These are phyloP conservation scores for Thunnus thynnus DNA, from an alignment of 2,113 vertebrate genomes.

Conservation along the genomic window DNA sequence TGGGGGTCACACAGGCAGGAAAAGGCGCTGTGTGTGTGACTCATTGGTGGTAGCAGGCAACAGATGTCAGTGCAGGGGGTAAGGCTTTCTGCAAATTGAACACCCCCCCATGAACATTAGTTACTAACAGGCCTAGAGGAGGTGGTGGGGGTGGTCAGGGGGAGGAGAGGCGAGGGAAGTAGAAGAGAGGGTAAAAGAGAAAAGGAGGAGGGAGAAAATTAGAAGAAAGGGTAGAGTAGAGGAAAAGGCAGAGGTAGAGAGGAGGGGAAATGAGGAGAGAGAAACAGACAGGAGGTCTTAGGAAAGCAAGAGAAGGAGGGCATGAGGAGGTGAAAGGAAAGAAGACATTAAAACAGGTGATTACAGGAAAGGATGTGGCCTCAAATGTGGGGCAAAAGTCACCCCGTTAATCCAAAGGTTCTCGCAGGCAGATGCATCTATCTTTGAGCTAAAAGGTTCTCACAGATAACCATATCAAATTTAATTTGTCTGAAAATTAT, in stretches of 20 bases:
- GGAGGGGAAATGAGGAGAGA: not conserved
- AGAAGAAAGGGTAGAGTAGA: slow-evolving; percentile 18
- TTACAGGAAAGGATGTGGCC: slow-evolving; percentile 62
- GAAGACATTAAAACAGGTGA: slow-evolving; percentile 39
- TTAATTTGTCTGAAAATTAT: not conserved
- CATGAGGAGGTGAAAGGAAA: slow-evolving; percentile 16
- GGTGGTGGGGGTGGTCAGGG: slow-evolving; percentile 14
- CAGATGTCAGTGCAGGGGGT: slow-evolving; percentile 80
- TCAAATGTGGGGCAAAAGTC: slow-evolving; percentile 73
- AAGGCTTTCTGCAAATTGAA: slow-evolving; percentile 68
- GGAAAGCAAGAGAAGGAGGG: not conserved
- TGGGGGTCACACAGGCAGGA: slow-evolving; percentile 31
- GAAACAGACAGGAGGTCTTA: slow-evolving; percentile 9
- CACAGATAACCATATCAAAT: not conserved
- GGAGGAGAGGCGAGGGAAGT: not conserved
- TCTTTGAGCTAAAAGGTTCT: slow-evolving; percentile 9
- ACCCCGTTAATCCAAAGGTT: slow-evolving; percentile 50
- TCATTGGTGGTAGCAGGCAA: slow-evolving; percentile 70
- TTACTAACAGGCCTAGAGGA: slow-evolving; percentile 62
- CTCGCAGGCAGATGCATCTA: slow-evolving; percentile 26
- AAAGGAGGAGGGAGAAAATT: not conserved
- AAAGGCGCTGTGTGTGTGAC: slow-evolving; percentile 33
- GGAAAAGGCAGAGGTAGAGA: not conserved
- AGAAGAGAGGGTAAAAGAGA: not conserved
- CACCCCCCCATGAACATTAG: slow-evolving; percentile 69